Percentiles rank a stretch among this genome's conserved stretches.
Evolutionary conservation across 2,888 invertebrate genomes (phyloP).

Genomic region (Caenorhabditis macrosperma): DNA sequence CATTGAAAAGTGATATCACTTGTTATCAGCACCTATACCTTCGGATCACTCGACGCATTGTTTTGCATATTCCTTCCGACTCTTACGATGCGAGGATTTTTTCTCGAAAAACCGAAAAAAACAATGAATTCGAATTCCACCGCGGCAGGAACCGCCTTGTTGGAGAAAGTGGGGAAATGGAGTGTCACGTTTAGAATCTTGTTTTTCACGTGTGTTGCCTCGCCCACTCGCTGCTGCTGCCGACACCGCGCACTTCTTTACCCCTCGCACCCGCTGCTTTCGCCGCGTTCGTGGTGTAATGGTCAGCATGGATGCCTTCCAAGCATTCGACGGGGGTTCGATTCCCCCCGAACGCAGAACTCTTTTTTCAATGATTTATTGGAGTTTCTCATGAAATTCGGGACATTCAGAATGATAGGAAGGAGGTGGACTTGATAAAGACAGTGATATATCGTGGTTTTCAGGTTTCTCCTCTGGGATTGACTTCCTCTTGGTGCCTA

Average conservation of each 20-base stretch:
- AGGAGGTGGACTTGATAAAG: not conserved
- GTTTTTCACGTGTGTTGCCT: not conserved
- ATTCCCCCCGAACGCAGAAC: constrained; percentile 72
- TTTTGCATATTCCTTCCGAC: constrained; percentile 25
- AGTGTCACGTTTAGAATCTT: no score
- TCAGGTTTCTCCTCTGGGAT: no score
- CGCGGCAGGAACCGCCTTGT: no score
- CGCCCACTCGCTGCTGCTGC: not conserved
- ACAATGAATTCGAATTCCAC: not conserved
- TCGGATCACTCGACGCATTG: constrained; percentile 27
- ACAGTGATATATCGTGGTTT: no score
- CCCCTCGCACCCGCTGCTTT: not conserved
- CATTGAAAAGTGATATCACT: no score
- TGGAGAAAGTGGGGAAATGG: no score
- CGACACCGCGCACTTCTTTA: not conserved
- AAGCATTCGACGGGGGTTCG: constrained; percentile 75
- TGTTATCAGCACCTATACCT: no score
- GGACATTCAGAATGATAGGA: not conserved
- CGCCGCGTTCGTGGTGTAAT: constrained; percentile 72
- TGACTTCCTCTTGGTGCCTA: not conserved
- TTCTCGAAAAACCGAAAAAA: constrained; percentile 21
- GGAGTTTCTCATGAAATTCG: not conserved
- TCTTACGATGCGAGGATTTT: constrained; percentile 35
- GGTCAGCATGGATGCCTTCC: constrained; percentile 75
- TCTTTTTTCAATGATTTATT: constrained; percentile 13